These are phyloP conservation scores for Gymnopithys bicolor DNA, from an alignment of 2,797 vertebrate species.

Conservation along the genomic window DNA sequence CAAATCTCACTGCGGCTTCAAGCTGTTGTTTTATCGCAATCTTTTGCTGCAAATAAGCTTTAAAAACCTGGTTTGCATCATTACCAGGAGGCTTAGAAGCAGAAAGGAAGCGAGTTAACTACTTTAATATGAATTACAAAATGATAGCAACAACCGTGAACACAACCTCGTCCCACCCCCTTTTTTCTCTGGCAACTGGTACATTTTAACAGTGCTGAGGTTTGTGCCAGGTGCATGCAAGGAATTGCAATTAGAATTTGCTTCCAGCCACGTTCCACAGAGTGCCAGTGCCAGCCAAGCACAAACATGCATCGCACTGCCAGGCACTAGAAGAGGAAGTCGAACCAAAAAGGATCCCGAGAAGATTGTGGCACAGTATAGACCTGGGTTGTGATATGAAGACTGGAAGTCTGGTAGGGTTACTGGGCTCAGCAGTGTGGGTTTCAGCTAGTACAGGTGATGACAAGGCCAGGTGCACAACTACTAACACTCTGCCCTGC, in stretches of 20 bases:
- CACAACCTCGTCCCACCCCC: neutral
- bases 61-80: neutral
- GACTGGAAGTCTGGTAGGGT: neutral
- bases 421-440: neutral
- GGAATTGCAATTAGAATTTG: neutral
- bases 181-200: neutral
- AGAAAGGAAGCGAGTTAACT: neutral
- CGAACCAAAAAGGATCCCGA: neutral
- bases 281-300: neutral
- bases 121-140: neutral
- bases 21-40: neutral
- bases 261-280: neutral
- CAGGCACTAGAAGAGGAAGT: neutral
- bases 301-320: neutral
- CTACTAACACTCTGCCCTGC: neutral
- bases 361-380: fast-evolving
- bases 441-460: neutral
- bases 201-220: neutral
- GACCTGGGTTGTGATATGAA: neutral
- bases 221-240: neutral
- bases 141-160: neutral
- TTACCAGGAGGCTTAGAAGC: neutral
- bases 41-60: neutral
- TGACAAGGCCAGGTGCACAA: neutral
- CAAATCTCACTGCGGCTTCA: neutral